Evolutionary conservation across 2,888 invertebrate genomes (phyloP), one percentile per base, ranked within the genome.

Genomic region (Scaeva pyrastri): DNA sequence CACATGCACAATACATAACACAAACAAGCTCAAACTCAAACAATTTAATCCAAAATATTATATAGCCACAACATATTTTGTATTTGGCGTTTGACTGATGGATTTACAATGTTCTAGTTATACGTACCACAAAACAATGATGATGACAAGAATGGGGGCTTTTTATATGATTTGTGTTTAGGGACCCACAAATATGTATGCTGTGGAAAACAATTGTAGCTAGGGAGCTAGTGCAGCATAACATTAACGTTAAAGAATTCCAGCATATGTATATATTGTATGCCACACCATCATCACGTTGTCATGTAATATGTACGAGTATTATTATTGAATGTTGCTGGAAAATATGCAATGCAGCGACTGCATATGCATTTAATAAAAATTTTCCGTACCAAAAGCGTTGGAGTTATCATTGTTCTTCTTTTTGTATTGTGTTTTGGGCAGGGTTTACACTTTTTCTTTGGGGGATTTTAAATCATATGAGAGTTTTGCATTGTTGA

Each of bases 301-400:
- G 21, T 70, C 62, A 70, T 70, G 68, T 16, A 52, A 74, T 45
- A n/a, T n/a, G n/a, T n/a, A n/a, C n/a, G n/a, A n/a, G n/a, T n/a
- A 70, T 80, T 70, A 50, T 75, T 71, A 75, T 81, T 64, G 56
- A 71, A 75, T 64, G 64, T 41, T 48, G 39, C 71, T 45, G 21
- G n/a, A 39, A 62, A 62, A 36, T 12, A 70, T 70, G 62, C 75
- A 71, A 52, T 56, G 11, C 8, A 55, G 2, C 16, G 43, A 62
- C 56, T 70, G 71, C 23, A 70, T 14, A 31, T 55, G 31, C 23
- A 43, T 39, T 41, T n/a, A 39, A 36, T 21, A 19, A n/a, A 36
- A 36, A 10, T 19, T 55, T 26, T n/a, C 31, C 4, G 4, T 12
- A 5, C 56, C n/a, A n/a, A n/a, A n/a, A 8, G 56, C 31, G 31